These are phyloP conservation scores for Ptychoptera albimana DNA, from an alignment of 2,888 invertebrate genomes.

Conservation along the genomic window DNA sequence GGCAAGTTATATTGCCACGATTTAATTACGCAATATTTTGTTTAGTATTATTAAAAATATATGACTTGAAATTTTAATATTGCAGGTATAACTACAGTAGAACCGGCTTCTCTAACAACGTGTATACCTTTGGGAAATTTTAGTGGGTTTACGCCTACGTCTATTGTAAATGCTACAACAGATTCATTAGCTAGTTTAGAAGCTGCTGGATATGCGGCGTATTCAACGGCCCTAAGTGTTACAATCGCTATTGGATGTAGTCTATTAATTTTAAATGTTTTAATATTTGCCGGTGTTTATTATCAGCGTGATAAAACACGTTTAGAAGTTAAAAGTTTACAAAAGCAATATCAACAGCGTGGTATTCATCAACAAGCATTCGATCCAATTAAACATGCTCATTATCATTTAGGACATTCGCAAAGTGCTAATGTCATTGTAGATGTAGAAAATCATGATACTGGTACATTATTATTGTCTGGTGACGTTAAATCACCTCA, in stretches of 20 bases:
- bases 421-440: constrained; percentile 70
- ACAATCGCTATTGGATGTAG: constrained; percentile 92
- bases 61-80: background rate
- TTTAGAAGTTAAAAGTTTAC: constrained; percentile 60
- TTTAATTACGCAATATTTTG: no score
- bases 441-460: constrained; percentile 63
- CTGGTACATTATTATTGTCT: constrained; percentile 35
- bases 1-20: no score
- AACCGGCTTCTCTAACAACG: constrained; percentile 34
- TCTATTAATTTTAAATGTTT: constrained; percentile 74
- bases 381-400: constrained; percentile 66
- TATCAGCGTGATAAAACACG: constrained; percentile 79
- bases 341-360: constrained; percentile 56
- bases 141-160: constrained; percentile 33
- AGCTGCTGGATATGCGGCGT: constrained; percentile 68
- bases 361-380: constrained; percentile 43
- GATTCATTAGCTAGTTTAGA: constrained; percentile 66
- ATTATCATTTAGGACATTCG: constrained; percentile 60
- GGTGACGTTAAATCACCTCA: constrained; percentile 64
- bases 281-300: constrained; percentile 89
- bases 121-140: constrained; percentile 35
- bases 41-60: no score
- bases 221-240: constrained; percentile 82
- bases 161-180: constrained; percentile 46
- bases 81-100: constrained; percentile 28